phyloP scores from a whole-genome alignment of 2,797 vertebrate species.

The Acridotheres tristis region DNA sequence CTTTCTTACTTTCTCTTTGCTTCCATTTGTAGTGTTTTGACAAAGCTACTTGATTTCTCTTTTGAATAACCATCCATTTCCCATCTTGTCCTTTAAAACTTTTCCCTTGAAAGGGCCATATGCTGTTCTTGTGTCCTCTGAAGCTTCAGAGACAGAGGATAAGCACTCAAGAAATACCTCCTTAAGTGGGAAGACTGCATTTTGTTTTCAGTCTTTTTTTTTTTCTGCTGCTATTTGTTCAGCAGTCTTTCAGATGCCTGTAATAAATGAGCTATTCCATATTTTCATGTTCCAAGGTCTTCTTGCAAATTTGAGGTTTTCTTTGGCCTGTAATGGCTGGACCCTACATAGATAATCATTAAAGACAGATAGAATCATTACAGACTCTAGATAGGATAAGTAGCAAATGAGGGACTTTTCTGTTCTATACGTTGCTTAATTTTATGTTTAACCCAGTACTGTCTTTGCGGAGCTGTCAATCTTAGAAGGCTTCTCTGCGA shows the following conservation, averaged over 20 bases:
- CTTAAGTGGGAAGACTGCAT: neutral
- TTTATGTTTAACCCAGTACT: neutral
- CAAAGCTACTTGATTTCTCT: neutral
- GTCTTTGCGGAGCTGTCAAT: neutral
- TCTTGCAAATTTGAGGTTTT: neutral
- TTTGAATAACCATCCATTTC: neutral
- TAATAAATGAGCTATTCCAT: neutral
- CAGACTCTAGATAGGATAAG: neutral
- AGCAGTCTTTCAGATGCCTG: neutral
- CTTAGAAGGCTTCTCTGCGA: neutral
- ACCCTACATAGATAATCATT: neutral
- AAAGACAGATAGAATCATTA: neutral
- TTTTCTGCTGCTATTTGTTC: neutral
- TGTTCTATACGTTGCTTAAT: neutral
- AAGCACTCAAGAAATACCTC: neutral
- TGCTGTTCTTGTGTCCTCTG: neutral
- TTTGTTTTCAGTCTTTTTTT: neutral
- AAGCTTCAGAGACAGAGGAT: neutral
- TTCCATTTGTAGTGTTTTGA: conserved; percentile 26
- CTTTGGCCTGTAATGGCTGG: neutral
- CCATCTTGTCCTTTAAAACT: neutral
- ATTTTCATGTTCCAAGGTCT: neutral
- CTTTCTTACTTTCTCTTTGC: conserved; percentile 20
- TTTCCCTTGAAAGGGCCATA: neutral
- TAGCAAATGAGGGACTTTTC: neutral